These are phyloP conservation scores for Pinctada fucata DNA, from an alignment of 2,888 invertebrate species.

Conservation along the genomic window DNA sequence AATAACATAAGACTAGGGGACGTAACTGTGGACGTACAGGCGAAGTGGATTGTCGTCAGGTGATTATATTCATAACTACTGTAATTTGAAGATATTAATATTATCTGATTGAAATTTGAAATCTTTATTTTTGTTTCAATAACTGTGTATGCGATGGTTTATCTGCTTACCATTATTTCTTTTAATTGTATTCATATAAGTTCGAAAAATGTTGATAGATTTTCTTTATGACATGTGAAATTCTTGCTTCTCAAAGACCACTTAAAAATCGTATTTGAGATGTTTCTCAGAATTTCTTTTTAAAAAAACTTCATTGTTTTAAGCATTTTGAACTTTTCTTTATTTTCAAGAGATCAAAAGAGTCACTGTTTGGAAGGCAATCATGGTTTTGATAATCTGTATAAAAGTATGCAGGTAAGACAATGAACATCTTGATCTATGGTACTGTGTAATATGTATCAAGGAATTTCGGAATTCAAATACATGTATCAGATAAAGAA, in stretches of 20 bases:
- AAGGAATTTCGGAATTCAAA: too few species aligned
- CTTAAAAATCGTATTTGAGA: too few species aligned
- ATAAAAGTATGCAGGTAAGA: constrained; percentile 70
- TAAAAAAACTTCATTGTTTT: too few species aligned
- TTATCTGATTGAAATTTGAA: not conserved
- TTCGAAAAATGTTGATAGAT: too few species aligned
- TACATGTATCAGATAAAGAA: too few species aligned
- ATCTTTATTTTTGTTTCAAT: not conserved
- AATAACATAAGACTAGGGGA: constrained; percentile 70
- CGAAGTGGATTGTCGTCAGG: constrained; percentile 58
- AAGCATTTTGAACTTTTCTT: not conserved
- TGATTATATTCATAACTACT: constrained; percentile 40
- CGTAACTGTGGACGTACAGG: constrained; percentile 70
- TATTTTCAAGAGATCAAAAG: constrained; percentile 33
- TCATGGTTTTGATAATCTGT: constrained; percentile 73
- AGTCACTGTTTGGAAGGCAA: constrained; percentile 61
- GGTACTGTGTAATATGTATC: too few species aligned
- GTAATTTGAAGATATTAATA: not conserved
- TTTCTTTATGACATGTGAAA: too few species aligned
- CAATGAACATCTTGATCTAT: too few species aligned
- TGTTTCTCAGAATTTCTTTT: too few species aligned
- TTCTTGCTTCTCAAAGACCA: too few species aligned
- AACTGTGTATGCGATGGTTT: not conserved
- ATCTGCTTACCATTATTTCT: not conserved
- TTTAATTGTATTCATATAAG: too few species aligned